phyloP scores from a whole-genome alignment of 1,140 invertebrate species.

The Onthophagus taurus region DNA sequence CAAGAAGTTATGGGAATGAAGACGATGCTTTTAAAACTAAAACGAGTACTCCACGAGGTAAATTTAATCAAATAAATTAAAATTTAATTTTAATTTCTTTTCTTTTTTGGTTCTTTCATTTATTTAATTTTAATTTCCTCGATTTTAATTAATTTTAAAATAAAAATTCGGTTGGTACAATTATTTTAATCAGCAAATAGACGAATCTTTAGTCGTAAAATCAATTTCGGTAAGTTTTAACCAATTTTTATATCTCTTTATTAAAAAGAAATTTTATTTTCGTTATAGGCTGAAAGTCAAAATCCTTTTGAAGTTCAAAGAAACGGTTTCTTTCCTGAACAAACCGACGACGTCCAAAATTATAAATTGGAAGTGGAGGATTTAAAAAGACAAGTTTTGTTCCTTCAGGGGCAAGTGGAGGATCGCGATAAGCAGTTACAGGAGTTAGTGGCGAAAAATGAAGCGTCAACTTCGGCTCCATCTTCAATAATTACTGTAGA shows the following conservation, averaged over 20 bases:
- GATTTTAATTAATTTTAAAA: no score
- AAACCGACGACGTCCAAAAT: conserved; percentile 40
- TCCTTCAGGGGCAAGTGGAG: conserved; percentile 65
- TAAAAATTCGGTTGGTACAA: no score
- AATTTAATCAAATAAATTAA: no score
- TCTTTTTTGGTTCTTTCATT: no score
- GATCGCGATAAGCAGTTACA: conserved; percentile 61
- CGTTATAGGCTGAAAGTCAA: conserved; percentile 58
- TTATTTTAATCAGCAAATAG: no score
- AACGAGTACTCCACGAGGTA: conserved; percentile 65
- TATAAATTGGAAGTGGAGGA: conserved; percentile 59
- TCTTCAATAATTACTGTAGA: conserved; percentile 29
- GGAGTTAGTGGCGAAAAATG: conserved; percentile 42
- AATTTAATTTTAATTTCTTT: background rate
- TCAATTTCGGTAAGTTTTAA: no score
- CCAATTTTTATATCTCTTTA: background rate
- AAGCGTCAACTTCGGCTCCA: conserved; percentile 27
- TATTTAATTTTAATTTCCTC: no score
- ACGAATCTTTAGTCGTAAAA: no score
- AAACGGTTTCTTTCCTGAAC: conserved; percentile 63
- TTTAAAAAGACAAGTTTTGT: conserved; percentile 65
- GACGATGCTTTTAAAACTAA: conserved; percentile 66
- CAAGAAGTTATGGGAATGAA: conserved; percentile 72
- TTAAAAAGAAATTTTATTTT: conserved; percentile 13
- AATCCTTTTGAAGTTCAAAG: conserved; percentile 72